Evolutionary conservation across 2,888 invertebrate species (phyloP).

Genomic region (Pocota personata): DNA sequence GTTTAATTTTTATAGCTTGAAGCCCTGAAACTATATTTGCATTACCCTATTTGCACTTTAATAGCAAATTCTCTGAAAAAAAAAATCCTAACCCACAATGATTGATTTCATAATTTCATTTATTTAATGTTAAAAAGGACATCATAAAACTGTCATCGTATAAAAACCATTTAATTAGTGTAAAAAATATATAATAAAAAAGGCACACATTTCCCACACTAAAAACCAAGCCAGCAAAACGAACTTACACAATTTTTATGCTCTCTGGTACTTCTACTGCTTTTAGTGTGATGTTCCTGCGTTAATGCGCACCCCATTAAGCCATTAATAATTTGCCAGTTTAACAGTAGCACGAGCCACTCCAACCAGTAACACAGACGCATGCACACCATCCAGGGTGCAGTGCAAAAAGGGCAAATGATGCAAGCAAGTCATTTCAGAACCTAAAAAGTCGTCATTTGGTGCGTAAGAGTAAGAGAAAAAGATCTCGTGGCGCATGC

Average conservation of each 20-base stretch:
- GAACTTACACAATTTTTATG: slow-evolving; percentile 19
- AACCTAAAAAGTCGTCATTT: slow-evolving; percentile 1
- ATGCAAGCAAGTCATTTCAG: slow-evolving; percentile 8
- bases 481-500: slow-evolving; percentile 32
- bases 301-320: slow-evolving; percentile 71
- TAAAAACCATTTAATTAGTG: slow-evolving; percentile 69
- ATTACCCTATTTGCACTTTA: neutral
- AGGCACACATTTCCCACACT: slow-evolving; percentile 30
- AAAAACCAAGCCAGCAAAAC: neutral
- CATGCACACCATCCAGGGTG: neutral
- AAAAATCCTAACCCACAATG: neutral
- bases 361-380: slow-evolving; percentile 1
- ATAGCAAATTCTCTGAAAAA: neutral
- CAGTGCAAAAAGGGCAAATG: slow-evolving; percentile 24
- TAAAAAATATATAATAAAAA: slow-evolving; percentile 10
- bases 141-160: slow-evolving; percentile 68
- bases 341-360: slow-evolving; percentile 68
- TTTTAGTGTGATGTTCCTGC: slow-evolving; percentile 65
- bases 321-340: slow-evolving; percentile 70
- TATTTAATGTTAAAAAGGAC: slow-evolving; percentile 49
- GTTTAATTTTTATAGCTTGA: neutral
- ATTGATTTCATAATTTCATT: slow-evolving; percentile 15
- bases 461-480: neutral
- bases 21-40: neutral
- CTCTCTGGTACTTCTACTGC: slow-evolving; percentile 28